Base-by-base conservation (phyloP, 2,888 invertebrate species). In the Aphodius sticticus region DNA sequence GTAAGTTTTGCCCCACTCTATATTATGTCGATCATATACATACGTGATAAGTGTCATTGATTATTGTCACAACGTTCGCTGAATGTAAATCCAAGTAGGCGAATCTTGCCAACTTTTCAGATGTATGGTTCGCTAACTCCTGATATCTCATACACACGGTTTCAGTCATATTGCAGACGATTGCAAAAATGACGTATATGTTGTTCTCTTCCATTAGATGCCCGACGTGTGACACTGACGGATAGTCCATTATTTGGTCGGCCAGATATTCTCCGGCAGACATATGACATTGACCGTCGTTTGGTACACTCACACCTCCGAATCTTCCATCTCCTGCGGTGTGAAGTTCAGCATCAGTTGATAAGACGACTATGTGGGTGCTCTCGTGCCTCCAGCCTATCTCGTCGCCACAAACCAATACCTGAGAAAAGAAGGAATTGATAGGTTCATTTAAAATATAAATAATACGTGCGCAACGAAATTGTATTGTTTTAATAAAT, bases 301-400 rank as follows among this genome's bases (percentile, higher is more conserved):
- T 95, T 0, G 95, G 95, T 83, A 92, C 90, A 38, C 93, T 90
- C 35, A 94, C 91, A 0, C 94, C 94, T 0, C 91, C 93, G 69
- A 92, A 88, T 90, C 93, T 93, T 75, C 96, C 96, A 87, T 96
- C 96, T 0, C 96, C 95, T 35, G 96, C 96, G 83, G 89, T 88
- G 87, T 97, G 97, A 86, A 94, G 96, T 2, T 91, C 90, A 1
- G 93, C 94, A 87, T 96, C 95, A 0, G 96, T 95, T 0, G 96
- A 92, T 83, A 95, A 93, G 0, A 97, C 91, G 70, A 97, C 87
- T 83, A 97, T 92, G 87, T 94, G 94, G 12, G 87, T 81, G 15
- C 95, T 95, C 76, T 93, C 91, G 0, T 91, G 88, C 83, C 97
- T 90, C 97, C 97, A 97, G 14, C 94, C 95, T 84, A 96, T 94